phyloP scores from a whole-genome alignment of 2,113 vertebrate species.

The Calidris pygmaea region DNA sequence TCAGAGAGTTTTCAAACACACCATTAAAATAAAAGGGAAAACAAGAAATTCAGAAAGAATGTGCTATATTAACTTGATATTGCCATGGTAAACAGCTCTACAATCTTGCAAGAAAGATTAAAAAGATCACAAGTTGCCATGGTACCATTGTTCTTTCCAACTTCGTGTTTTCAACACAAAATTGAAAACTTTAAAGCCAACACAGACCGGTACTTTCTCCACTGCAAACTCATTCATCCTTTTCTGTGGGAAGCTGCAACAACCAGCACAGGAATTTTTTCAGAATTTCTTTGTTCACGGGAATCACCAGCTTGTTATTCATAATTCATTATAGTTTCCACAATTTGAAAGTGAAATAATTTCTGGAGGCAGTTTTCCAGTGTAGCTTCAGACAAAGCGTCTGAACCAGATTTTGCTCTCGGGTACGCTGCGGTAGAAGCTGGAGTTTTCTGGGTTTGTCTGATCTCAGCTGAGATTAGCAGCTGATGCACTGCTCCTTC shows the following conservation, averaged over 20 bases:
- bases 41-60: neutral
- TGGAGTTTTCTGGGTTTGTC: neutral
- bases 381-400: neutral
- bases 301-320: neutral
- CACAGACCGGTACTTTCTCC: neutral
- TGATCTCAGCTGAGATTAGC: neutral
- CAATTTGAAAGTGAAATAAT: neutral
- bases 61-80: constrained; percentile 20
- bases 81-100: constrained; percentile 24
- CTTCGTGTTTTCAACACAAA: constrained; percentile 13
- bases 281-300: neutral
- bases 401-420: neutral
- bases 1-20: constrained; percentile 17
- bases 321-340: neutral
- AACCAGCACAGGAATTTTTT: neutral
- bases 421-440: neutral
- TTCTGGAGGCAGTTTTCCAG: neutral
- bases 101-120: constrained; percentile 25
- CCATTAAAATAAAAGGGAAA: neutral
- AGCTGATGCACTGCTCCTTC: neutral
- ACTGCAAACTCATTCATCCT: neutral
- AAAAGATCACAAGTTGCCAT: constrained; percentile 34
- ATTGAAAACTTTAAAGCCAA: neutral
- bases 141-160: constrained; percentile 43
- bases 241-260: neutral